Evolutionary conservation across 2,888 invertebrate species (phyloP), one percentile per base, ranked within the genome.

Genomic region (Sepioteuthis lessoniana): DNA sequence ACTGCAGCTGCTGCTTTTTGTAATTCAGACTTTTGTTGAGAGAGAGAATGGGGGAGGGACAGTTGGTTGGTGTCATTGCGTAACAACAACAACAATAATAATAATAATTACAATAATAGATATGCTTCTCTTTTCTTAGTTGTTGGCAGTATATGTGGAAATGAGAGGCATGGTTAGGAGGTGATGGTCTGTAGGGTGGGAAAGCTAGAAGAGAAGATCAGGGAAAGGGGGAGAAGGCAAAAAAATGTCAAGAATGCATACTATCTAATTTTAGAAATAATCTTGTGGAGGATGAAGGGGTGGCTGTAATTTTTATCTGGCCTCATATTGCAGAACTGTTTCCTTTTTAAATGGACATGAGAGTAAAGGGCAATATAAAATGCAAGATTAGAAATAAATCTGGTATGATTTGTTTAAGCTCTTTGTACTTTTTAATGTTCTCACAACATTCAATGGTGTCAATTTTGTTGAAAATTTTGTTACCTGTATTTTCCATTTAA

Each of bases 221-320:
- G 35, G 16, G 35, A 8, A n/a, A n/a, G n/a, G 16, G n/a, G 76
- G 16, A 10, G 35, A 4, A 35, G 35, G n/a, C 76, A 16, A 76
- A 76, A 76, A 76, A 76, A 76, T 76, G 76, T 76, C n/a, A 76
- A 76, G 76, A 76, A 76, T 76, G 76, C 76, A 76, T 76, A 76
- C 76, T 76, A 76, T 35, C 76, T 76, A 76, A 76, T 76, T 76
- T 76, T 76, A 76, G 76, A 76, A 76, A 31, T 47, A 47, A 55
- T 55, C 55, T 21, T 55, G 50, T 50, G 55, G 55, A 55, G 55
- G 55, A 25, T 55, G 55, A 55, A 55, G 55, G 55, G 55, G 21
- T 55, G 55, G 25, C 25, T 55, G 55, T 55, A 55, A 25, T 55
- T 55, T 55, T 55, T 55, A 55, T 21, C 55, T 55, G 55, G 55